Percentiles rank a stretch among this genome's conserved stretches.
Evolutionary conservation across 2,797 vertebrate species (phyloP).

Genomic region (Craterocephalus amniculus): DNA sequence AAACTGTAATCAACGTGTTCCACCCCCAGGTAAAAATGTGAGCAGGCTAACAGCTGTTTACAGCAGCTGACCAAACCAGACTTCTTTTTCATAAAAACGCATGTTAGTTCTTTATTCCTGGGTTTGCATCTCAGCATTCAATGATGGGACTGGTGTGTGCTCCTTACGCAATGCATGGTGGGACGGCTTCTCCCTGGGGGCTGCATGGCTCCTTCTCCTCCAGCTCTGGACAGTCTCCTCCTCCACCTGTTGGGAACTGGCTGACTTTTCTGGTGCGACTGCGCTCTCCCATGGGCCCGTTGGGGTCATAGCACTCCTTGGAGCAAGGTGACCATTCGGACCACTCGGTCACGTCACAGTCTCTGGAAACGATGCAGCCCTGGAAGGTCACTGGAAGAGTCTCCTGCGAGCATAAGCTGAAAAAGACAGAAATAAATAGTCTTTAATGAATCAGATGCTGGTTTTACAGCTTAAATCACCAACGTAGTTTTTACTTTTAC

Average conservation of each 20-base stretch:
- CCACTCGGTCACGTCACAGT: constrained; percentile 93
- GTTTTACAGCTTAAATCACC: too few species aligned
- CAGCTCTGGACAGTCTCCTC: constrained; percentile 86
- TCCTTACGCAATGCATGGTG: constrained; percentile 90
- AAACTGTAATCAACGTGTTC: too few species aligned
- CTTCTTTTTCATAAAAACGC: too few species aligned
- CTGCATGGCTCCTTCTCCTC: constrained; percentile 89
- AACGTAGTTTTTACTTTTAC: too few species aligned
- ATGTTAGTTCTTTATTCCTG: too few species aligned
- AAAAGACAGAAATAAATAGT: not conserved
- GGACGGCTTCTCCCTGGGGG: constrained; percentile 83
- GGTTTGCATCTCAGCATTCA: not conserved
- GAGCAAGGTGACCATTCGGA: constrained; percentile 92
- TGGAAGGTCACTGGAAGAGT: constrained; percentile 91
- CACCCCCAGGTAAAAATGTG: too few species aligned
- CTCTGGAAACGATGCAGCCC: constrained; percentile 91
- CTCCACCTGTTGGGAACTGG: constrained; percentile 88
- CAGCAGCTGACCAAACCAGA: too few species aligned
- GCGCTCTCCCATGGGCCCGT: constrained; percentile 85
- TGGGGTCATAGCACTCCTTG: constrained; percentile 87
- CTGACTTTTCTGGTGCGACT: constrained; percentile 85
- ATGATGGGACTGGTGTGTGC: not conserved
- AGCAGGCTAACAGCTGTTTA: too few species aligned
- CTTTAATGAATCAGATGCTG: too few species aligned
- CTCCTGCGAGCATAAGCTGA: constrained; percentile 91